Evolutionary conservation across 2,113 vertebrate genomes (phyloP).

Genomic region (Austrofundulus limnaeus): DNA sequence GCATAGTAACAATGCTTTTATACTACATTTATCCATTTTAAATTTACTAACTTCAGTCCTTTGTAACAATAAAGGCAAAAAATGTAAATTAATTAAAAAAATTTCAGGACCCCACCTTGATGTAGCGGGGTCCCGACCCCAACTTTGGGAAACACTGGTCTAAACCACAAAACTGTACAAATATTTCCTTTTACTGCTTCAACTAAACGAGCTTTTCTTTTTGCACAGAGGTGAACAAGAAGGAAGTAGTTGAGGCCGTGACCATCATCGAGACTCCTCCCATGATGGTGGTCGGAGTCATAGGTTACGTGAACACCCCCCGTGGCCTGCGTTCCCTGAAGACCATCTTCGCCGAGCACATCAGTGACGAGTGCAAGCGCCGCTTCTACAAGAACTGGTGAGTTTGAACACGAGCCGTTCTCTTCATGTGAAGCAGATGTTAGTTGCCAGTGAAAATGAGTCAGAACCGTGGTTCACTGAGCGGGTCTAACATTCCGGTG

Average conservation of each 20-base stretch:
- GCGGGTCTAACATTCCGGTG: constrained; percentile 69
- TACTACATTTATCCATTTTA: too few species aligned
- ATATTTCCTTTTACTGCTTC: too few species aligned
- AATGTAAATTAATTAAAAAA: too few species aligned
- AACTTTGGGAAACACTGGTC: too few species aligned
- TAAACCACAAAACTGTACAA: accelerated
- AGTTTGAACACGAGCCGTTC: constrained; percentile 10
- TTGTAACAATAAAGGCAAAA: too few species aligned
- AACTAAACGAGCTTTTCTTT: not conserved
- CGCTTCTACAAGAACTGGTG: constrained; percentile 99
- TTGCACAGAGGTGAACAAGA: constrained; percentile 95
- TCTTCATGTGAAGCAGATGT: constrained; percentile 44
- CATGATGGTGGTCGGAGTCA: constrained; percentile 93
- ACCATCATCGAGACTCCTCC: constrained; percentile 95
- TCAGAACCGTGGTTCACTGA: constrained; percentile 30
- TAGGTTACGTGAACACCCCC: constrained; percentile 92
- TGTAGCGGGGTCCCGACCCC: too few species aligned
- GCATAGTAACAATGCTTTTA: too few species aligned
- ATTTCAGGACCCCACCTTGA: too few species aligned
- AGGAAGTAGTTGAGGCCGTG: constrained; percentile 96
- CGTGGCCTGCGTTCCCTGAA: constrained; percentile 94
- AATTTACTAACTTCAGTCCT: too few species aligned
- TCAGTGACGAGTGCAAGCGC: constrained; percentile 97
- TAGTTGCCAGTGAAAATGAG: constrained; percentile 47
- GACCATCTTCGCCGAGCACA: constrained; percentile 95